These are phyloP conservation scores for Bombylius discolor DNA, from an alignment of 2,888 invertebrate genomes.

Conservation along the genomic window DNA sequence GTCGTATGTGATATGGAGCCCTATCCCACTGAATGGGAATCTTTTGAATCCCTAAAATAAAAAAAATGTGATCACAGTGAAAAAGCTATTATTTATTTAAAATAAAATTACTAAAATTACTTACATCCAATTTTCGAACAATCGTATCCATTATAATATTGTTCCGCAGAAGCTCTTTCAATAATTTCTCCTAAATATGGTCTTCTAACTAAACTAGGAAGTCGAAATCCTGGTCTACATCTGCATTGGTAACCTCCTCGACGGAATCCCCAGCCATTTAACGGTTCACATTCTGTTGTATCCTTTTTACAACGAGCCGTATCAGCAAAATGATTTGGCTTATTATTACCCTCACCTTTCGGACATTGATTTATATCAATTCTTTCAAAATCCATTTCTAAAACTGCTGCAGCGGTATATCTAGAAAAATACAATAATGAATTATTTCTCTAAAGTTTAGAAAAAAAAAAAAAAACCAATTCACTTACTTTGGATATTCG, in stretches of 20 bases:
- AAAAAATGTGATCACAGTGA: not conserved
- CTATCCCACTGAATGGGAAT: slow-evolving; percentile 72
- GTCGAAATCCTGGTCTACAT: slow-evolving; percentile 76
- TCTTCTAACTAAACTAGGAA: slow-evolving; percentile 74
- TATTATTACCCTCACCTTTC: slow-evolving; percentile 70
- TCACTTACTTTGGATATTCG: slow-evolving; percentile 77
- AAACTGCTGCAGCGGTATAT: slow-evolving; percentile 80
- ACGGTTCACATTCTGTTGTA: slow-evolving; percentile 91
- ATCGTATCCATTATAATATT: slow-evolving; percentile 86
- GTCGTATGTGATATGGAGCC: slow-evolving; percentile 54
- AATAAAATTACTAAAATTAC: slow-evolving; percentile 25
- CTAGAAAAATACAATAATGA: slow-evolving; percentile 35
- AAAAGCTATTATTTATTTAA: not conserved
- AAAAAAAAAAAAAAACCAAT: not conserved
- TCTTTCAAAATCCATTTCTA: slow-evolving; percentile 93
- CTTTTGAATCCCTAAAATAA: slow-evolving; percentile 64
- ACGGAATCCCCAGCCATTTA: slow-evolving; percentile 91
- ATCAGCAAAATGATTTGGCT: slow-evolving; percentile 76
- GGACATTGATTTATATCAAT: slow-evolving; percentile 98
- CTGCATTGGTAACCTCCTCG: slow-evolving; percentile 92
- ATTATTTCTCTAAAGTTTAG: not conserved
- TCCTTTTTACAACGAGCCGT: slow-evolving; percentile 84
- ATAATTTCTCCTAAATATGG: slow-evolving; percentile 90
- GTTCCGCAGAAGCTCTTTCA: slow-evolving; percentile 82
- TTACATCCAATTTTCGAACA: slow-evolving; percentile 85